Base-by-base conservation (phyloP, 2,888 invertebrate genomes). In the Drosophila austrosaltans region DNA sequence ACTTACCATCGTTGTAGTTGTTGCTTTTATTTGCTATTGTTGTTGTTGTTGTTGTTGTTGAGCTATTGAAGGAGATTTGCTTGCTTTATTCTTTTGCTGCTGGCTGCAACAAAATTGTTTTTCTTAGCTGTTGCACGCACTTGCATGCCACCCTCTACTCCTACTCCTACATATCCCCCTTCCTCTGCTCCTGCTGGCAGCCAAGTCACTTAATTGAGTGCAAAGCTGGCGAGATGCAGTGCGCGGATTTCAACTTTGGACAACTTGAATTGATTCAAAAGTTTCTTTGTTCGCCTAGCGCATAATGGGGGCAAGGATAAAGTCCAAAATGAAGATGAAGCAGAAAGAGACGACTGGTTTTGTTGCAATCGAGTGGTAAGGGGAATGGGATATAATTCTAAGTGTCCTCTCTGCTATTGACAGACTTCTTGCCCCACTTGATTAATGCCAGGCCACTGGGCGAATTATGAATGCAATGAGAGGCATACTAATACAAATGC, bases 241-340 rank as follows among this genome's bases (percentile, higher is more conserved):
- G 80, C 72, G 75, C 72, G 74, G 83, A 84, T 87, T 84, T 85
- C 48, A 87, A 84, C 78, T 84, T 84, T 87, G 74, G 76, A 87
- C 87, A 84, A 84, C 76, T 84, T 87, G 87, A 87, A 84, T 84
- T 84, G 83, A 84, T 84, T 87, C 82, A 78, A 84, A 84, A 87
- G 80, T 87, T 84, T 78, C 82, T 80, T 83, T 83, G 80, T 85
- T 85, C 75, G 75, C 77, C 72, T 57, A 67, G 63, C 72, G 75
- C 76, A 78, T 69, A 81, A 70, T 66, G 36, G 22, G 53, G 10
- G 56, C 53, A 62, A 56, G 22, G 48, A 48, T 48, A 53, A 36
- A 36, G 68, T 28, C 48, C 25, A 48, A 60, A 36, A 28, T 8
- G 28, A 30, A 20, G 63, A 28, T 7, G 63, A 57, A n/a, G 44